phyloP scores from a whole-genome alignment of 2,888 invertebrate genomes.

The Odontocerum albicorne region DNA sequence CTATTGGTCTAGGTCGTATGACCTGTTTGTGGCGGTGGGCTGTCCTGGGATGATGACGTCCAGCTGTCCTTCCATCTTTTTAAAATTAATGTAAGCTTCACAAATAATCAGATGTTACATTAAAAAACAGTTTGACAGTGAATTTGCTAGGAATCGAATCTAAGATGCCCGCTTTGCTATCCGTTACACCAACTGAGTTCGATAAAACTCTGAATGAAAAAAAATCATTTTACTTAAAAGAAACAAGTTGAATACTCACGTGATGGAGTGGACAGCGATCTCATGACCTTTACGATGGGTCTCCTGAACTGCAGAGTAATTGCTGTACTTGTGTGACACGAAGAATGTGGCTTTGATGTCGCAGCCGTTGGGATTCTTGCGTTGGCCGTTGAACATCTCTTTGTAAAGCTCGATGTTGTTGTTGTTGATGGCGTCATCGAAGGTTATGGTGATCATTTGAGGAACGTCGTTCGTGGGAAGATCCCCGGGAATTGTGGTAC shows the following conservation, averaged over 20 bases:
- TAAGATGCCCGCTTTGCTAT: no score
- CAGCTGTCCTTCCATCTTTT: no score
- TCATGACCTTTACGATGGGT: slow-evolving; percentile 90
- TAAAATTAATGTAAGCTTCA: no score
- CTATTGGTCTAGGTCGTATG: no score
- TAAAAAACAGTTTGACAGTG: no score
- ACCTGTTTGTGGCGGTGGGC: no score
- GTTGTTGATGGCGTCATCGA: slow-evolving; percentile 93
- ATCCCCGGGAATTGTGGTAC: slow-evolving; percentile 84
- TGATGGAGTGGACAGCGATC: slow-evolving; percentile 91
- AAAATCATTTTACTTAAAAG: no score
- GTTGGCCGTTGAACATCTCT: slow-evolving; percentile 85
- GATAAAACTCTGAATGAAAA: no score
- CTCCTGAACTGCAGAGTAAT: slow-evolving; percentile 91
- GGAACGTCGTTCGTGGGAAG: slow-evolving; percentile 83
- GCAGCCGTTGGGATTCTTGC: slow-evolving; percentile 92
- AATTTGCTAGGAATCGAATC: no score
- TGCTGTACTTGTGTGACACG: slow-evolving; percentile 90
- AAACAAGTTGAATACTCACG: slow-evolving; percentile 79
- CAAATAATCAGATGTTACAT: no score
- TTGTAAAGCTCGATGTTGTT: slow-evolving; percentile 93
- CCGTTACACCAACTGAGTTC: no score
- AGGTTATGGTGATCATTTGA: slow-evolving; percentile 93
- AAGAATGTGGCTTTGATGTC: slow-evolving; percentile 92
- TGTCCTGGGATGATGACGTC: no score